phyloP scores from a whole-genome alignment of 2,113 vertebrate species.

The Calidris pugnax region DNA sequence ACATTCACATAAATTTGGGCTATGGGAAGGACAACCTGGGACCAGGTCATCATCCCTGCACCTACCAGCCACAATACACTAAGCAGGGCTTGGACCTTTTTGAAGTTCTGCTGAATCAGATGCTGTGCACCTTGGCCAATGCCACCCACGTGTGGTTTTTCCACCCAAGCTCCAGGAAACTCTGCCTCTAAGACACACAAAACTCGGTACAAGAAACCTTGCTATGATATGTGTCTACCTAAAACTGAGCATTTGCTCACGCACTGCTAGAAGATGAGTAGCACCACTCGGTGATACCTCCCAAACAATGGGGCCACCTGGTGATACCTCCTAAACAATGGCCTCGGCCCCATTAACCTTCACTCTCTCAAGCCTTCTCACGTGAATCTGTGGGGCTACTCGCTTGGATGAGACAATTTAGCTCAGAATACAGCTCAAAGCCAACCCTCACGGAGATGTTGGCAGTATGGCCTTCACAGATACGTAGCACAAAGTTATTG shows the following conservation, averaged over 20 bases:
- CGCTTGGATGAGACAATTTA: background rate
- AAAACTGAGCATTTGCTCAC: background rate
- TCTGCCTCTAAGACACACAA: background rate
- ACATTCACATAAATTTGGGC: background rate
- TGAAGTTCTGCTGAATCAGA: background rate
- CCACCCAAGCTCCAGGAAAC: background rate
- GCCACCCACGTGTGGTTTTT: background rate
- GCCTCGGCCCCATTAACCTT: background rate
- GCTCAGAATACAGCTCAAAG: background rate
- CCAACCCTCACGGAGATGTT: background rate
- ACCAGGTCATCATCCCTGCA: background rate
- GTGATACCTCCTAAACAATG: background rate
- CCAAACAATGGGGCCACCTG: background rate
- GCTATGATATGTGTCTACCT: background rate
- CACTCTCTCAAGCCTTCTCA: background rate
- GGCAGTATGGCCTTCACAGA: background rate
- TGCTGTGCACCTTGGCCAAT: background rate
- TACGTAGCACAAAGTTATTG: rapidly evolving
- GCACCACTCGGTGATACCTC: background rate
- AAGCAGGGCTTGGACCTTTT: background rate
- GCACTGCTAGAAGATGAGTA: background rate
- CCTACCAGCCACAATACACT: background rate
- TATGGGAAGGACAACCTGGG: background rate
- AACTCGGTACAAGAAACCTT: background rate
- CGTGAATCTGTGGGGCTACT: rapidly evolving